A percentile compares a stretch with the other conserved stretches of the same genome.
Evolutionary conservation across 2,888 invertebrate species (phyloP).

Genomic region (Synergus laeviventris): DNA sequence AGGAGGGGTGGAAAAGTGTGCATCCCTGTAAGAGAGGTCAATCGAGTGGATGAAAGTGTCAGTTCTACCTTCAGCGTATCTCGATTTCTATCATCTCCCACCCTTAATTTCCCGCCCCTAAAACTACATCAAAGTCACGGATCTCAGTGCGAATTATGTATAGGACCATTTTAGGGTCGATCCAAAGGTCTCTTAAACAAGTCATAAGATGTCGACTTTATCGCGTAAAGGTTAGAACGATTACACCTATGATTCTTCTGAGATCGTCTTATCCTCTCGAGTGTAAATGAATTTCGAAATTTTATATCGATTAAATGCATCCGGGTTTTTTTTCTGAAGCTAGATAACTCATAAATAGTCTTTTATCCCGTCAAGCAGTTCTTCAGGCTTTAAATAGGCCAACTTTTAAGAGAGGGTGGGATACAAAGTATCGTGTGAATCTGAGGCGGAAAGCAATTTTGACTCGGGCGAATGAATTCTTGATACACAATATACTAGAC

Average conservation of each 20-base stretch:
- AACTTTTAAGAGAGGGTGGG: too few species aligned
- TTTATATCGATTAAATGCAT: neutral
- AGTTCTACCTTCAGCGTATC: conserved; percentile 49
- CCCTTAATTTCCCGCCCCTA: neutral
- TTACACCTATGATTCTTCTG: conserved; percentile 2
- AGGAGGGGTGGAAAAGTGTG: conserved; percentile 47
- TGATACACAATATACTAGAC: too few species aligned
- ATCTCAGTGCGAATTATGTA: conserved; percentile 53
- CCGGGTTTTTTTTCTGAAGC: too few species aligned
- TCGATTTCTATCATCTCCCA: neutral
- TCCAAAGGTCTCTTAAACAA: conserved; percentile 39
- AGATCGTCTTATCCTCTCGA: neutral
- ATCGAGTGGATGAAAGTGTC: conserved; percentile 31
- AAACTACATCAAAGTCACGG: conserved; percentile 48
- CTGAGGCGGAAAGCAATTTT: too few species aligned
- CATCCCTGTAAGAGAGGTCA: conserved; percentile 25
- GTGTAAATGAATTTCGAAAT: neutral
- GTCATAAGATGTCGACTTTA: conserved; percentile 38
- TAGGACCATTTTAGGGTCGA: conserved; percentile 50
- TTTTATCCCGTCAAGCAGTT: too few species aligned
- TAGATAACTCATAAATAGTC: too few species aligned
- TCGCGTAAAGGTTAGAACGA: neutral
- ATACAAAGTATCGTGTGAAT: too few species aligned
- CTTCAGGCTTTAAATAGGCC: too few species aligned
- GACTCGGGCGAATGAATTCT: too few species aligned